Evolutionary conservation across 2,888 invertebrate genomes (phyloP).

Genomic region (Leucophenga montana): DNA sequence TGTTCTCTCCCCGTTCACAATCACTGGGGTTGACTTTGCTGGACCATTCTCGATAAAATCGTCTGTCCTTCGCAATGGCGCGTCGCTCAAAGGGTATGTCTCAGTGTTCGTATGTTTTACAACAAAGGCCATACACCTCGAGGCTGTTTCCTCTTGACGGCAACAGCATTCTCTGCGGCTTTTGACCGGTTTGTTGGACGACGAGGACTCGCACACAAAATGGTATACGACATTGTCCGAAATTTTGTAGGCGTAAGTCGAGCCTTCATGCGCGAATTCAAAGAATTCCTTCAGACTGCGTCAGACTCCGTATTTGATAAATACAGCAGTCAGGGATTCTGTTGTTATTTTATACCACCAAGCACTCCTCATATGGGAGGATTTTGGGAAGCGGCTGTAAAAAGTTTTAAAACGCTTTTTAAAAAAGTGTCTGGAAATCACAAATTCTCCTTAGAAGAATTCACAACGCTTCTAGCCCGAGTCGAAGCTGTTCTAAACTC

Average conservation of each 20-base stretch:
- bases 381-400: constrained; percentile 25
- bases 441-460: background rate
- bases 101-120: constrained; percentile 1
- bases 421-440: constrained; percentile 20
- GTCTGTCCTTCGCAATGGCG: background rate
- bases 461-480: background rate
- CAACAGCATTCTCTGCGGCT: background rate
- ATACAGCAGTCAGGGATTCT: constrained; percentile 26
- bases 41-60: background rate
- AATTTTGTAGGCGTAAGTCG: constrained; percentile 27
- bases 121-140: constrained; percentile 27
- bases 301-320: too few relatives aligned
- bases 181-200: constrained; percentile 13
- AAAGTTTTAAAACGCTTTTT: constrained; percentile 29
- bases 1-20: background rate
- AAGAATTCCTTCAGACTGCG: background rate
- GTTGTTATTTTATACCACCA: constrained; percentile 31
- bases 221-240: constrained; percentile 26
- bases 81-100: constrained; percentile 22
- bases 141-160: constrained; percentile 8
- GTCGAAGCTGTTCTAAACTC: too few relatives aligned
- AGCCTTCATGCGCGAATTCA: background rate
- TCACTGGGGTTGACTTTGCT: background rate
- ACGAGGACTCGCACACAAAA: constrained; percentile 19
- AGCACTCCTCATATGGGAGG: constrained; percentile 36